Evolutionary conservation across 2,797 vertebrate species (phyloP), one percentile per base, ranked within the genome.

Genomic region (Characodon lateralis): DNA sequence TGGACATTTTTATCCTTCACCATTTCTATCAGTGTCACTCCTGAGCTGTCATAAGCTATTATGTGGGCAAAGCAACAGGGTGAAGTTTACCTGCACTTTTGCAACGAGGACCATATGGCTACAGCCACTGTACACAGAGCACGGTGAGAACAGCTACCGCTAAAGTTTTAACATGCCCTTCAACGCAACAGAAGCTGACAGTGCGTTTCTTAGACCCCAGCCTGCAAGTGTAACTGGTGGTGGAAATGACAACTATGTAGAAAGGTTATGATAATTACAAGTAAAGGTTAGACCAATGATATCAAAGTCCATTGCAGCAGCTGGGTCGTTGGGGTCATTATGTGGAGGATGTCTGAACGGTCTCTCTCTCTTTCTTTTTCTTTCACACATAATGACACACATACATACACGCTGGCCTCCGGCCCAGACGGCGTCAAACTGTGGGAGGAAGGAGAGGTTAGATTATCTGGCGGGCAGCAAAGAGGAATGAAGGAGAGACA

Each of bases 201-300:
- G 26, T 74, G 91, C 93, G 82, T 79, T 87, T 87, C 55, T 73
- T 68, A 35, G 70, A 58, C 68, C 77, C 35, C 24, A 48, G 82
- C 83, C 43, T 50, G 80, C n/a, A n/a, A 74, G 73, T 72, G 83
- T 75, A 84, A 86, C 81, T 61, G 82, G 84, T 78, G 75, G 83
- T 0, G 66, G 80, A 90, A 92, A 91, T 91, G 93, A 90, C 92
- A 92, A 82, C 86, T 75, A 85, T 78, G 86, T 84, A 87, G 88
- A 89, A 87, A 91, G 83, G 90, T 91, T 89, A 91, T 59, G 72
- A 89, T 92, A 91, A 93, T 92, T 89, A 91, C 90, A 90, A 81
- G 86, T 73, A 93, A 92, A 93, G 91, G 92, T 92, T 92, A 88
- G 82, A 78, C 88, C 86, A 90, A 90, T 93, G 87, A 92, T 88